Evolutionary conservation across 2,888 invertebrate species (phyloP).

Genomic region (Drosophila quasianomalipes): DNA sequence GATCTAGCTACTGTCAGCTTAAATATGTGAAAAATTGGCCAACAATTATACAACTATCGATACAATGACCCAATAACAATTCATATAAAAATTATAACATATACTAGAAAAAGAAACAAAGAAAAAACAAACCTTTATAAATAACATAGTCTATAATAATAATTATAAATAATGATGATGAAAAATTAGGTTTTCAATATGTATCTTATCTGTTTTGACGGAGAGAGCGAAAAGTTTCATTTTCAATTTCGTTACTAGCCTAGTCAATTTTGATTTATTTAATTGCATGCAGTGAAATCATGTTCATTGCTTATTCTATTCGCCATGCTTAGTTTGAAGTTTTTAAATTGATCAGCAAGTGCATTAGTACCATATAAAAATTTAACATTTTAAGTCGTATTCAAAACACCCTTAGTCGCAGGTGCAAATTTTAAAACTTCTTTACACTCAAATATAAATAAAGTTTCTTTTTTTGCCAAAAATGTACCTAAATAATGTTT

Average conservation of each 20-base stretch:
- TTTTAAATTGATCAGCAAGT: not conserved
- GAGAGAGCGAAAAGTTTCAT: not conserved
- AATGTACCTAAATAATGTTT: not conserved
- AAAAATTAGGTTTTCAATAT: not conserved
- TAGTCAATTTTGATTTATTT: not conserved
- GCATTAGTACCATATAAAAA: not conserved
- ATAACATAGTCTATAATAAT: too few species aligned
- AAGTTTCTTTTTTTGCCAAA: not conserved
- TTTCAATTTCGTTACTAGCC: not conserved
- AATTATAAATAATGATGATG: not conserved
- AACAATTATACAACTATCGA: not conserved
- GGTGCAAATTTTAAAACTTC: not conserved
- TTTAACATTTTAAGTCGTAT: not conserved
- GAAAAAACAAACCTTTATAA: not conserved
- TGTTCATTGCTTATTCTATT: not conserved
- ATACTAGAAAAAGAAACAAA: not conserved
- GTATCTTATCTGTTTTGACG: not conserved
- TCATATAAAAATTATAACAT: not conserved
- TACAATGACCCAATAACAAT: not conserved
- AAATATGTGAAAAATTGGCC: not conserved
- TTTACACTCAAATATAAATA: not conserved
- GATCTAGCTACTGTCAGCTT: not conserved
- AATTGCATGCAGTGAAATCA: not conserved
- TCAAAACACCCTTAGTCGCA: not conserved
- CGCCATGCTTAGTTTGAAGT: not conserved